phyloP scores from a whole-genome alignment of 2,888 invertebrate species.

The Colletes collaris region DNA sequence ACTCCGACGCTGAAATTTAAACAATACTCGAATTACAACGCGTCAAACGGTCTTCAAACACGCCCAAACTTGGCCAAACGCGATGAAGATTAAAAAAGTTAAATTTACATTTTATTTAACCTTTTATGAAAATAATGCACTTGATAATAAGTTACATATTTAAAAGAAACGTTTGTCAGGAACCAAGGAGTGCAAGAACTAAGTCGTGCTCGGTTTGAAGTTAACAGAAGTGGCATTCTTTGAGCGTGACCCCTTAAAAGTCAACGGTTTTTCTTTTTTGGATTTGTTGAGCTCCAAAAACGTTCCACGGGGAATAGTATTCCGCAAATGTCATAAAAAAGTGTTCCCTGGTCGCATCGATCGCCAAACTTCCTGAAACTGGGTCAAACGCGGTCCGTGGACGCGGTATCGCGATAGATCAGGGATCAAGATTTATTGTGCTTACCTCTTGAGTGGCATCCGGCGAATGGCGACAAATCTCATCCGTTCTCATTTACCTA shows the following conservation, averaged over 20 bases:
- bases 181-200: too few relatives aligned
- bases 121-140: too few relatives aligned
- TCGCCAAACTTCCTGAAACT: conserved; percentile 58
- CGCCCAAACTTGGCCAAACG: too few relatives aligned
- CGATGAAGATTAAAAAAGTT: too few relatives aligned
- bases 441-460: conserved; percentile 42
- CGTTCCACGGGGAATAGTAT: conserved; percentile 9
- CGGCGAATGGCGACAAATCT: conserved; percentile 54
- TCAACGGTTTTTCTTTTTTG: too few relatives aligned
- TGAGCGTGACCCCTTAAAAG: too few relatives aligned
- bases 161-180: too few relatives aligned
- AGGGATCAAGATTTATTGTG: conserved; percentile 56
- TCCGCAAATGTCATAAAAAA: conserved; percentile 36
- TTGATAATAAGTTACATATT: too few relatives aligned
- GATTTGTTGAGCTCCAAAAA: conserved; percentile 15
- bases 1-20: conserved; percentile 3
- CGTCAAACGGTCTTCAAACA: not conserved
- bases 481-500: conserved; percentile 45
- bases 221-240: too few relatives aligned
- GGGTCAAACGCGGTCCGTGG: conserved; percentile 49
- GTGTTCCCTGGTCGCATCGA: conserved; percentile 54
- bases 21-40: not conserved
- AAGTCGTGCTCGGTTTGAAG: too few relatives aligned
- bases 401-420: conserved; percentile 30
- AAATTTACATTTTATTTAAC: too few relatives aligned